A percentile compares a stretch with the other conserved stretches of the same genome.
Evolutionary conservation across 2,888 invertebrate genomes (phyloP).

Genomic region (Odontocolon sp.): DNA sequence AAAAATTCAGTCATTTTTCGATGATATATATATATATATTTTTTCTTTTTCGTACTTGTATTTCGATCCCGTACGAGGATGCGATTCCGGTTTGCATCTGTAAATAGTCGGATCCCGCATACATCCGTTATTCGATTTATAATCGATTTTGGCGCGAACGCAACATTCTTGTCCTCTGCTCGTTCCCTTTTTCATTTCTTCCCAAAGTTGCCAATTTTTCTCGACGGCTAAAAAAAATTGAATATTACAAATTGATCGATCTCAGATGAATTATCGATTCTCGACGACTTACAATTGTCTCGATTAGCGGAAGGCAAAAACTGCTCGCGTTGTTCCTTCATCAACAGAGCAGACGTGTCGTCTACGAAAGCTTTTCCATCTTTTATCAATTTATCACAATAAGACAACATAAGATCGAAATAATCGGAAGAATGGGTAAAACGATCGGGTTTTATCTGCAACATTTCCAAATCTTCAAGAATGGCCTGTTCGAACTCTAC

Average conservation of each 20-base stretch:
- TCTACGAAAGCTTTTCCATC: constrained; percentile 98
- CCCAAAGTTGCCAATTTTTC: constrained; percentile 94
- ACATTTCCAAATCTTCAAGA: constrained; percentile 93
- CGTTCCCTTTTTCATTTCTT: constrained; percentile 95
- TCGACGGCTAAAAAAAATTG: constrained; percentile 90
- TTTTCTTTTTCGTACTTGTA: constrained; percentile 89
- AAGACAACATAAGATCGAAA: constrained; percentile 94
- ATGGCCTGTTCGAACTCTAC: constrained; percentile 99
- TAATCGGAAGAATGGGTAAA: constrained; percentile 98
- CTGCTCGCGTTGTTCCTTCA: constrained; percentile 97
- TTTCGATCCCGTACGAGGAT: constrained; percentile 95
- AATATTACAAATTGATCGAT: neutral
- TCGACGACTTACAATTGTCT: constrained; percentile 87
- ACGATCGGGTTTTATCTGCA: constrained; percentile 95
- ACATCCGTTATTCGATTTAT: constrained; percentile 97
- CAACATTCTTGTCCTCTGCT: constrained; percentile 92
- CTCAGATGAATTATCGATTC: neutral
- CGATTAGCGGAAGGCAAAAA: constrained; percentile 92
- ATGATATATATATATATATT: neutral
- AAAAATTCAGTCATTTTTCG: neutral
- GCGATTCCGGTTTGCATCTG: constrained; percentile 96
- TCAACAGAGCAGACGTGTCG: constrained; percentile 95
- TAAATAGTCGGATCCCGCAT: constrained; percentile 99
- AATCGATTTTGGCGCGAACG: constrained; percentile 98
- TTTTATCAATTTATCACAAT: constrained; percentile 93